phyloP scores from a whole-genome alignment of 2,797 vertebrate genomes.

The Lacerta viridis region DNA sequence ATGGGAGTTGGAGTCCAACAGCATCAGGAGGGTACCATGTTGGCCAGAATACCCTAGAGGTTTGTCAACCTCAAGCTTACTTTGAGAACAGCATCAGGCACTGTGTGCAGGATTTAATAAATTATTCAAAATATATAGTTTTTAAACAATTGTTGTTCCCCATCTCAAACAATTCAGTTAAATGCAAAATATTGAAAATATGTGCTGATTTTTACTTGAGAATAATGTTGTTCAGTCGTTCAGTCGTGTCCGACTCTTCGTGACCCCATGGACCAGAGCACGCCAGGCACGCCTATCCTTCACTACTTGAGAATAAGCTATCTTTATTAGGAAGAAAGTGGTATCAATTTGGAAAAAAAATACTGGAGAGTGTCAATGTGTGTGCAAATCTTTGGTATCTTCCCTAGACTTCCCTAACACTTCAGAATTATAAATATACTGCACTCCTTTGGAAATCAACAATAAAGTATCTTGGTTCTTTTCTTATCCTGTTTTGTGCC shows the following conservation, averaged over 20 bases:
- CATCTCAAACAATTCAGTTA: not conserved
- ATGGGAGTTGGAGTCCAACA: not conserved
- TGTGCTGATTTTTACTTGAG: not conserved
- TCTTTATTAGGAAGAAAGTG: not conserved
- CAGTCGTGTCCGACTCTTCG: no score
- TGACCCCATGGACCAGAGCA: no score
- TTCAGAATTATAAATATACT: not conserved
- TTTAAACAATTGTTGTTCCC: not conserved
- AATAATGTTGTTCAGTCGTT: not conserved
- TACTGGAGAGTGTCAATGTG: not conserved
- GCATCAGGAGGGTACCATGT: not conserved
- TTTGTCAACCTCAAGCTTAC: not conserved
- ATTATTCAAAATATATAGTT: not conserved
- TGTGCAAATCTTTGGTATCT: not conserved
- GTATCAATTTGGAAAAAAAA: not conserved
- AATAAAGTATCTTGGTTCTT: not conserved
- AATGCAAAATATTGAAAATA: not conserved
- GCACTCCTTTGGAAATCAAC: constrained; percentile 5
- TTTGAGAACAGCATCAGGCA: not conserved
- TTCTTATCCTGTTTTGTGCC: not conserved
- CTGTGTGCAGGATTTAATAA: not conserved
- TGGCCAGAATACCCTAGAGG: not conserved
- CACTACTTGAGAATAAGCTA: not conserved
- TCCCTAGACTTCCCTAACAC: not conserved
- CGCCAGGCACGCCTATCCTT: no score